Evolutionary conservation across 2,888 invertebrate genomes (phyloP), one percentile per base, ranked within the genome.

Genomic region (Proisotoma minuta): DNA sequence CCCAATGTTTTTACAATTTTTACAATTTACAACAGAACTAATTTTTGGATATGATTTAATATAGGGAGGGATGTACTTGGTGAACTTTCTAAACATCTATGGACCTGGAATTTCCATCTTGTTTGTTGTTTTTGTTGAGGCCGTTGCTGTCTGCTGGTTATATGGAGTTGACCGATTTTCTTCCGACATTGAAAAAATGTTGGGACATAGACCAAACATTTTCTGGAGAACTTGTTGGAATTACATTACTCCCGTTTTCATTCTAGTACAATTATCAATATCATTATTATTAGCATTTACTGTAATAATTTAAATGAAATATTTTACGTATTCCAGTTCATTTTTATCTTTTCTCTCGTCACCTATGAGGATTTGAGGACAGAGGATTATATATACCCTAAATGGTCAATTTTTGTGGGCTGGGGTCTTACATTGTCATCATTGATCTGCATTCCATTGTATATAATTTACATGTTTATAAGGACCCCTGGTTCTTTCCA

Each of bases 71-170:
- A 88, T 89, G 60, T 89, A 89, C 78, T 82, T 93, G 75, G 90
- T 93, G 26, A 89, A 91, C 75, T 83, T 93, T 73, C 81, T 93
- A 63, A 92, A 91, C 79, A 87, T 88, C 23, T 93, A 91, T 77
- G 91, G 92, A 0, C 91, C 92, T 0, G 89, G 90, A 0, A 81
- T 91, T 74, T 88, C 93, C 26, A 89, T 93, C 66, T 80, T 93
- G 50, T 92, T 92, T 79, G 90, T 93, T 71, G 92, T 93, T 48
- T 92, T 93, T 76, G 89, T 93, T 61, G 93, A 93, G 78, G 88
- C 91, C 0, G 88, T 90, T 0, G 92, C 91, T 0, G 89, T 93
- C 1, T 89, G 88, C 78, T 93, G 91, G 91, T 84, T 92, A 74
- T 93, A 93, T 76, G 92, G 90, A 1, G 89, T 88, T 0, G 86